Evolutionary conservation across 2,888 invertebrate genomes (phyloP), one percentile per base, ranked within the genome.

Genomic region (Vannuccia rotundouncinata): DNA sequence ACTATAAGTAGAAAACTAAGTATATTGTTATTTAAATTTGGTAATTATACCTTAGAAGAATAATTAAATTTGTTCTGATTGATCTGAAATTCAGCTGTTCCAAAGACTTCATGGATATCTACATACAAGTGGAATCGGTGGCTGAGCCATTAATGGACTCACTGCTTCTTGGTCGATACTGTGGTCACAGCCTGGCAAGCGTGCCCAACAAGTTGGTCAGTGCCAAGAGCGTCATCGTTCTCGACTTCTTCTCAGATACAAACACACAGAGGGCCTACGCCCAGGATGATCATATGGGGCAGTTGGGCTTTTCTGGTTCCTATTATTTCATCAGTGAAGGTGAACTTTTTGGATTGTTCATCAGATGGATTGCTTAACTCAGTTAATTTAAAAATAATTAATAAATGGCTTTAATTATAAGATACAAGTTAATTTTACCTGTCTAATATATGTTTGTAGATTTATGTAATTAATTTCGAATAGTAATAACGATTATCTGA

Each of bases 81-180:
- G n/a, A n/a, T n/a, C n/a, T n/a, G n/a, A n/a, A n/a, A 45, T 73
- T 28, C 28, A 97, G 97, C 90, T 97, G 97, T 91, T 91, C 92
- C 90, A 95, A 95, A 91, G 97, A 97, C 90, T 95, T 95, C 90
- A 92, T 97, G 92, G 97, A 97, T 91, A 92, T 97, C 86, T 97
- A 95, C 91, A 93, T 95, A 87, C 95, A 96, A 90, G 25, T 79
- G 2, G 29, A 79, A 25, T 79, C 74, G 29, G 27, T 45, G n/a
- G 31, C 5, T 1, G 59, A 77, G 2, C 29, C 79, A 90, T 91
- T 97, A 90, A 95, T 95, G 89, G 93, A 95, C 89, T 94, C 95
- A 83, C 94, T 95, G 84, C 94, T 96, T 89, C 94, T 95, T 83
- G 96, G 96, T 79, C 92, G 96, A 83, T 97, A 94, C 90, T 97